These are phyloP conservation scores for Graphium colonna DNA, from an alignment of 2,888 invertebrate genomes.

Conservation along the genomic window DNA sequence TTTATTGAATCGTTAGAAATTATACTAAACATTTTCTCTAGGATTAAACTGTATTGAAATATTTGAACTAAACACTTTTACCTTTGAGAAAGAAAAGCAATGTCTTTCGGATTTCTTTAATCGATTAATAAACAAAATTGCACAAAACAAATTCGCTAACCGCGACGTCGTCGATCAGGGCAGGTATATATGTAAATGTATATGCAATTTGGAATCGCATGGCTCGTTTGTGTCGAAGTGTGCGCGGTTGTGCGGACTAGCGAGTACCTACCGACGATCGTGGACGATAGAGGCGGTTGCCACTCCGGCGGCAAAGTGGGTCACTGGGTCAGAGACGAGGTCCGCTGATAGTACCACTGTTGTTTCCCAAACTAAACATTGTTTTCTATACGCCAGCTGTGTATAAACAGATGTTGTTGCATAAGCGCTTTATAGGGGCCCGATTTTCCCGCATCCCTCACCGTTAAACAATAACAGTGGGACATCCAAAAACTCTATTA, in stretches of 20 bases:
- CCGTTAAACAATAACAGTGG: no score
- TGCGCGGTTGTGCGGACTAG: constrained; percentile 29
- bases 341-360: constrained; percentile 42
- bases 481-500: no score
- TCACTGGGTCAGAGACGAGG: constrained; percentile 83
- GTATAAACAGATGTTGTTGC: constrained; percentile 2
- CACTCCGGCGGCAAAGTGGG: constrained; percentile 79
- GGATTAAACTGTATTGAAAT: no score
- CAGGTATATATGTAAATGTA: neutral
- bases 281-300: constrained; percentile 56
- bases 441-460: neutral
- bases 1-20: no score
- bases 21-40: no score
- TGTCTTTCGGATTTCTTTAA: no score
- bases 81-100: no score
- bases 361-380: constrained; percentile 58
- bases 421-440: constrained; percentile 10
- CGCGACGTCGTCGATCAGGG: neutral
- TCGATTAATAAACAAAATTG: no score
- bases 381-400: constrained; percentile 31
- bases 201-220: constrained; percentile 1
- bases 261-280: constrained; percentile 38
- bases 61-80: neutral
- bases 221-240: constrained; percentile 6
- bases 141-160: no score